Evolutionary conservation across 2,888 invertebrate species (phyloP), one percentile per base, ranked within the genome.

Genomic region (Hipparchia sbordonii): DNA sequence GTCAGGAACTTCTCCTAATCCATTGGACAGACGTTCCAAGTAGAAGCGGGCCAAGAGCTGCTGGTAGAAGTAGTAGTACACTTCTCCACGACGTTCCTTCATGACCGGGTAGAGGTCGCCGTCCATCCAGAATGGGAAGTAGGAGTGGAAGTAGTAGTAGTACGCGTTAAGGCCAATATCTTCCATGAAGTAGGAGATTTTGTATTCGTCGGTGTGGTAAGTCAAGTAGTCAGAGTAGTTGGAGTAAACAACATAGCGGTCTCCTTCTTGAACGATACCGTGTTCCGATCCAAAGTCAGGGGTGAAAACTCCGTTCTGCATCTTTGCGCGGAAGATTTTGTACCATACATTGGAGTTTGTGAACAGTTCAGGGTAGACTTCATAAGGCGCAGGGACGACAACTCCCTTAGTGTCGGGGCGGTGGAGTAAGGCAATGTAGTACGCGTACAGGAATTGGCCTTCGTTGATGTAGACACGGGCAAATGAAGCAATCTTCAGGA

Each of bases 1-100:
- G 59, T 94, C 91, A 6, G 95, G 93, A 76, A 96, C 94, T 62
- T 95, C 94, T 12, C 95, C 95, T 74, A 96, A 81, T 33, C 95
- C 95, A 78, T 96, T 95, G 52, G 95, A 94, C 71, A 96, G 87
- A 86, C 96, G 95, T 82, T 97, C 96, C 82, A 96, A 86, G 81
- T 95, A 95, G 92, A 96, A 97, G 82, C 96, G 95, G 74, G 96
- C 95, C 80, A 96, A 82, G 12, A 96, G 82, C 85, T 96, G 96
- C 81, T 96, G 95, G 83, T 96, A 95, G 83, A 94, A 91, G 90
- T 94, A 95, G 85, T 95, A 95, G 91, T 95, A 96, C 56, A 94
- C 85, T 86, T 96, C 95, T 74, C 96, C 96, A 76, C 95, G 95
- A 82, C 95, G 94, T 76, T 95, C 94, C 80, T 94, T 95, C 81